A percentile compares a stretch with the other conserved stretches of the same genome.
These are phyloP conservation scores for Ceuthmochares aereus DNA, from an alignment of 2,113 vertebrate genomes.

Conservation along the genomic window DNA sequence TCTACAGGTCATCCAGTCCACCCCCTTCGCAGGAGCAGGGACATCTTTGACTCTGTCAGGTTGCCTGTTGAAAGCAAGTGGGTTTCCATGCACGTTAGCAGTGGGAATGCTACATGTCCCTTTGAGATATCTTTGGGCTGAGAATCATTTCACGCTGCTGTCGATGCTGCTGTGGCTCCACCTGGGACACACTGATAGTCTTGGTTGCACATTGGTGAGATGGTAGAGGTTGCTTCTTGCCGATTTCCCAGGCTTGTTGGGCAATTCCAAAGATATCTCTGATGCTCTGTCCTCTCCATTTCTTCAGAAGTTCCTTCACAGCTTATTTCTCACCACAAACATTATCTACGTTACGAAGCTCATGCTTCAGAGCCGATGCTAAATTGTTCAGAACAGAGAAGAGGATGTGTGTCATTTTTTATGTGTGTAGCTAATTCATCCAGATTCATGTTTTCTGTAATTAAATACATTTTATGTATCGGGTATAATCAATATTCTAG, in stretches of 20 bases:
- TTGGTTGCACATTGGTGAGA: accelerated
- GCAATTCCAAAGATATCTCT: not conserved
- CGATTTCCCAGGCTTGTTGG: not conserved
- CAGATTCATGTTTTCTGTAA: not conserved
- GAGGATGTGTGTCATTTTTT: not conserved
- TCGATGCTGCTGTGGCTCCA: accelerated
- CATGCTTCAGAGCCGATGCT: not conserved
- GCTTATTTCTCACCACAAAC: not conserved
- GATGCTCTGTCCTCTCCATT: not conserved
- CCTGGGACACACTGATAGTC: accelerated
- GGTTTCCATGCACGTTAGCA: not conserved
- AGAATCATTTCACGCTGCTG: not conserved
- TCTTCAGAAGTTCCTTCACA: not conserved
- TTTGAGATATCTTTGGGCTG: not conserved
- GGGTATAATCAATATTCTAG: constrained; percentile 20
- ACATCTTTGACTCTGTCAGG: too few species aligned
- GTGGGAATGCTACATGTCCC: not conserved
- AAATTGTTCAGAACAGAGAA: not conserved
- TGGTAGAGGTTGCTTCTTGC: not conserved
- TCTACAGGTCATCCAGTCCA: too few species aligned
- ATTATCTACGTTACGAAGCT: not conserved
- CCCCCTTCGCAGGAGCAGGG: too few species aligned
- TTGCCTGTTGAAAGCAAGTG: not conserved
- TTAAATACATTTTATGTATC: not conserved
- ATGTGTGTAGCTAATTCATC: not conserved